Evolutionary conservation across 2,113 vertebrate genomes (phyloP).

Genomic region (Manacus vitellinus): DNA sequence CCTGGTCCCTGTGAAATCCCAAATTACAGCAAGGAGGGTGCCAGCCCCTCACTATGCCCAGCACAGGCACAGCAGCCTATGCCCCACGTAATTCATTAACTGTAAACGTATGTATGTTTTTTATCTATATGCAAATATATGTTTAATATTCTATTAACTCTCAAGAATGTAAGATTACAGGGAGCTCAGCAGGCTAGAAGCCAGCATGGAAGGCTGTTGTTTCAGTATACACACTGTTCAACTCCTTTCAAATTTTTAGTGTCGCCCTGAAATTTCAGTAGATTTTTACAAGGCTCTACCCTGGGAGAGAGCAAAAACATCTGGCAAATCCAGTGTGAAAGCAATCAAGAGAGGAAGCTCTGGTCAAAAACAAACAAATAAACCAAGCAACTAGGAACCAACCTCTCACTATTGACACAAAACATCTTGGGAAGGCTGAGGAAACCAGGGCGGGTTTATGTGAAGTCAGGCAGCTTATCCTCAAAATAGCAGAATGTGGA

Average conservation of each 20-base stretch:
- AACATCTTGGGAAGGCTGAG: not conserved
- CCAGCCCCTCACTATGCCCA: not conserved
- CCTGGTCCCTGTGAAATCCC: fast-evolving
- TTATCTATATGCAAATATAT: not conserved
- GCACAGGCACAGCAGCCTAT: not conserved
- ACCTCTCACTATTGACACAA: not conserved
- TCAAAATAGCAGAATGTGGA: not conserved
- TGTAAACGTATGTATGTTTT: fast-evolving
- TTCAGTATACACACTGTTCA: not conserved
- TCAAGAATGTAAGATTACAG: not conserved
- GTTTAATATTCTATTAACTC: not conserved
- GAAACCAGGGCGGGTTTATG: not conserved
- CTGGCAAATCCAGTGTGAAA: not conserved
- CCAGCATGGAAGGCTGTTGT: not conserved
- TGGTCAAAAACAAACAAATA: not conserved
- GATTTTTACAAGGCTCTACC: not conserved
- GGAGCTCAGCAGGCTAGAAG: not conserved
- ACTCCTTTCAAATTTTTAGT: not conserved
- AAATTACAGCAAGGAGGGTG: fast-evolving
- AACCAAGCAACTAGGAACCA: not conserved
- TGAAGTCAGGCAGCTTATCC: not conserved
- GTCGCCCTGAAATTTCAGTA: not conserved
- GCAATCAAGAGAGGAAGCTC: not conserved
- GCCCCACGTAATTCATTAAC: fast-evolving
- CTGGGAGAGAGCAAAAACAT: not conserved